A percentile compares a stretch with the other conserved stretches of the same genome.
Evolutionary conservation across 2,113 vertebrate genomes (phyloP).

Genomic region (Hippocampus zosterae): DNA sequence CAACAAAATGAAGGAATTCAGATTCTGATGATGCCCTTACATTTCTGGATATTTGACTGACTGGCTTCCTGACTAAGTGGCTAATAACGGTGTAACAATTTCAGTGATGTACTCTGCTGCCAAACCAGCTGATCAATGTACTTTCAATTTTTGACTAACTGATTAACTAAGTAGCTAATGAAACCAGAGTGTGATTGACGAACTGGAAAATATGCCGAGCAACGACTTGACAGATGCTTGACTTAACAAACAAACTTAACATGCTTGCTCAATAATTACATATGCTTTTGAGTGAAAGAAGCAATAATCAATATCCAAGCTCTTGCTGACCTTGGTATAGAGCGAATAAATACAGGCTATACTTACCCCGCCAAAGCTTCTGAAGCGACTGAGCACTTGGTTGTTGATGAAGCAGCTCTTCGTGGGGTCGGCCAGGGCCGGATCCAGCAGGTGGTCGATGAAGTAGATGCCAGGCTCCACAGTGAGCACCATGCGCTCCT

Average conservation of each 20-base stretch:
- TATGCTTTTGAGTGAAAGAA: not conserved
- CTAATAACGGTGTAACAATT: too few relatives aligned
- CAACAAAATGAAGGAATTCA: too few relatives aligned
- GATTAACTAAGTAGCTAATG: too few relatives aligned
- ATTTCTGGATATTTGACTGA: too few relatives aligned
- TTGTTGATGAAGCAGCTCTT: conserved; percentile 85
- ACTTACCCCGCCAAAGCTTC: conserved; percentile 88
- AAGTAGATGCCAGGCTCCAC: conserved; percentile 96
- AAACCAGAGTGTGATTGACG: too few relatives aligned
- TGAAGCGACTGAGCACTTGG: conserved; percentile 78
- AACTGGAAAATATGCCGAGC: not conserved
- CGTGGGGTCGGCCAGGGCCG: conserved; percentile 75
- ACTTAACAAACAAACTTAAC: not conserved
- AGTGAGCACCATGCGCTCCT: conserved; percentile 90
- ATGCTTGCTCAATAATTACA: not conserved
- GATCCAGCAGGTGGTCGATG: conserved; percentile 86
- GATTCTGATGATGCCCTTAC: too few relatives aligned
- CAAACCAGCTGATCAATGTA: not conserved
- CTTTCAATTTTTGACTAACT: too few relatives aligned
- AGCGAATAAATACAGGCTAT: not conserved
- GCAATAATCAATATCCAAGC: not conserved
- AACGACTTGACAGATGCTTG: not conserved
- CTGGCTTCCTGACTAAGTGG: too few relatives aligned
- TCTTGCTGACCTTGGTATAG: not conserved
- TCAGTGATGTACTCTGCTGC: not conserved